Conservation (phyloP, 2,888 invertebrate species). For the Agrotis ipsilon region DNA sequence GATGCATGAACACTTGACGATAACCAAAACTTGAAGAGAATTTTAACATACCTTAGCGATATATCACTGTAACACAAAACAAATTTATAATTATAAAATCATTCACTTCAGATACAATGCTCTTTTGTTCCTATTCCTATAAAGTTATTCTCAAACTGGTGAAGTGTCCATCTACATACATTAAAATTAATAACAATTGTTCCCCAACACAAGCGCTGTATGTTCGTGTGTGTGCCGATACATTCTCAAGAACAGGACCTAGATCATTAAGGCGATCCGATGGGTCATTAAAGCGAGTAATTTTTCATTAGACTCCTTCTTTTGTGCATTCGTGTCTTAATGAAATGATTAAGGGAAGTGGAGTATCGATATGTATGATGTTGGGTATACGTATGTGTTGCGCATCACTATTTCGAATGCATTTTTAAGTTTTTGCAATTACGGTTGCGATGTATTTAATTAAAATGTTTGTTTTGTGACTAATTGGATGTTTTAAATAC, state of each 20-base stretch:
- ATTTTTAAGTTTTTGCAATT: background rate
- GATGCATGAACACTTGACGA: conserved; percentile 5
- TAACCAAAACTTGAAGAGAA: background rate
- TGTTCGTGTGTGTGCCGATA: conserved; percentile 44
- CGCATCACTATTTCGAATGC: conserved; percentile 48
- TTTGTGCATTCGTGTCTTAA: conserved; percentile 79
- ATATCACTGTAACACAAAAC: background rate
- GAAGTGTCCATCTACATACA: conserved; percentile 33
- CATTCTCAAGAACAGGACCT: conserved; percentile 76
- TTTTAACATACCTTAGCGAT: conserved; percentile 5
- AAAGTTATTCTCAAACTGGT: background rate
- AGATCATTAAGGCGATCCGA: conserved; percentile 80
- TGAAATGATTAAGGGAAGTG: conserved; percentile 85
- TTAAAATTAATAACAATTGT: conserved; percentile 55
- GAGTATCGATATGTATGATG: conserved; percentile 62
- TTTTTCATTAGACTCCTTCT: conserved; percentile 83
- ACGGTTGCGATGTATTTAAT: background rate
- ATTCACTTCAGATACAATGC: background rate
- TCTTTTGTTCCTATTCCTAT: conserved; percentile 13
- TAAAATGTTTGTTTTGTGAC: too few species aligned
- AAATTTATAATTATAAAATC: background rate
- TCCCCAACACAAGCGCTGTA: conserved; percentile 23
- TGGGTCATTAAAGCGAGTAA: conserved; percentile 82
- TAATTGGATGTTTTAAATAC: too few species aligned
- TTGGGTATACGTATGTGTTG: conserved; percentile 26